These are phyloP conservation scores for Rhodinocichla rosea DNA, from an alignment of 2,113 vertebrate species.

Conservation along the genomic window DNA sequence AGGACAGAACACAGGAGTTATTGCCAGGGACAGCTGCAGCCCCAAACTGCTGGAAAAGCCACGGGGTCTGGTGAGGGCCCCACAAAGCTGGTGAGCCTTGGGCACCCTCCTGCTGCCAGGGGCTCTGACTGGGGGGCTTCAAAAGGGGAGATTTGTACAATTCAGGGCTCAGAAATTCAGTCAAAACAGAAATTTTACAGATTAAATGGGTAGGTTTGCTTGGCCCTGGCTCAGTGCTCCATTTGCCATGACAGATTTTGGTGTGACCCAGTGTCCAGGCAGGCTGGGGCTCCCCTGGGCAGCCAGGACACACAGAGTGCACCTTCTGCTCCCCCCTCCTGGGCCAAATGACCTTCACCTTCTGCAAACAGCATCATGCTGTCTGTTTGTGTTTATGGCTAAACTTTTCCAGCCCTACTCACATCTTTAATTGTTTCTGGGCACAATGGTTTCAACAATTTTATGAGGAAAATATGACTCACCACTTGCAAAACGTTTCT, in stretches of 20 bases:
- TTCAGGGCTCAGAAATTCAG: background rate
- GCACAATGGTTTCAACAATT: conserved; percentile 31
- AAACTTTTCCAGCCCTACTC: conserved; percentile 23
- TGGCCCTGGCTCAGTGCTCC: too few relatives aligned
- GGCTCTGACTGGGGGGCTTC: background rate
- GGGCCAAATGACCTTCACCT: background rate
- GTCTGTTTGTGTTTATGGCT: conserved; percentile 25
- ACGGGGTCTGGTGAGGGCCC: background rate
- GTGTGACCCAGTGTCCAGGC: background rate
- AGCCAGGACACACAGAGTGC: background rate
- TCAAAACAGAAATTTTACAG: background rate
- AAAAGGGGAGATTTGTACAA: fast-evolving
- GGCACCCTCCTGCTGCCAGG: background rate
- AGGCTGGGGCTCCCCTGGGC: background rate
- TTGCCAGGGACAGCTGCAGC: background rate
- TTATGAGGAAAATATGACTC: conserved; percentile 24
- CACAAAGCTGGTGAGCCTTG: fast-evolving
- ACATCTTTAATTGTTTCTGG: conserved; percentile 51
- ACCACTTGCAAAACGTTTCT: background rate
- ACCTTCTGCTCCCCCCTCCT: background rate
- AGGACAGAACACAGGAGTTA: background rate
- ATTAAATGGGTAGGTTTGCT: background rate
- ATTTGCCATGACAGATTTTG: background rate
- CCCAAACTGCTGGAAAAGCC: background rate
- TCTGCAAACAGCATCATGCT: background rate